Base-by-base conservation (phyloP, 2,888 invertebrate species). In the Dasypolia templi region DNA sequence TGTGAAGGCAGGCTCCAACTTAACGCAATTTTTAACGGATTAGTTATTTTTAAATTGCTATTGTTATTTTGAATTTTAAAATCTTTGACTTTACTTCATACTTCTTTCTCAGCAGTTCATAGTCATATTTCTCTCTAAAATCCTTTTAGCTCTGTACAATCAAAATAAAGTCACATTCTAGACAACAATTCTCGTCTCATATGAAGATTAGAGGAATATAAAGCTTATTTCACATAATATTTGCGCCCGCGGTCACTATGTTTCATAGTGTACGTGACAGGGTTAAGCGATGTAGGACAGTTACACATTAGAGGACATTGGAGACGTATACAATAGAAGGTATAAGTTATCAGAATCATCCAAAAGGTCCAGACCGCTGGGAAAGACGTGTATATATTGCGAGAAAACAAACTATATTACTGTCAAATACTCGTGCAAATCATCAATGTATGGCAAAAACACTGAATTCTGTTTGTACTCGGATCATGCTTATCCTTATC, bases 261-360 rank as follows among this genome's bases (percentile, higher is more conserved):
- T 82, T 88, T 86, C 83, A 84, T 85, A 79, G 84, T 55, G 83
- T 72, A 89, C 90, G 89, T 90, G 89, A 87, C 84, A 7, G 71
- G 83, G 79, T 81, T 89, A 85, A 65, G 74, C 73, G 62, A 84
- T 84, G 77, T 76, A 81, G 71, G 84, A 59, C 26, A 55, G 61
- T 35, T 64, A 56, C 75, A 85, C 72, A 82, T 68, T 39, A 72
- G 68, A 72, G 55, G 46, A 65, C 59, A 44, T 56, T 42, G 42
- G 42, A 61, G 3, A 69, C 51, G 39, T 46, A 12, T 39, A 9
- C 39, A 39, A 39, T 9, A 39, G 9, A 39, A 9, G 39, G n/a
- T n/a, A n/a, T n/a, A n/a, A n/a, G n/a, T n/a, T n/a, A n/a, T n/a
- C n/a, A 39, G 39, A 9, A 9, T 39, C 39, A 39, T 5, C 7